Base-by-base conservation (phyloP, 2,797 vertebrate genomes). In the Muscicapa comitata region DNA sequence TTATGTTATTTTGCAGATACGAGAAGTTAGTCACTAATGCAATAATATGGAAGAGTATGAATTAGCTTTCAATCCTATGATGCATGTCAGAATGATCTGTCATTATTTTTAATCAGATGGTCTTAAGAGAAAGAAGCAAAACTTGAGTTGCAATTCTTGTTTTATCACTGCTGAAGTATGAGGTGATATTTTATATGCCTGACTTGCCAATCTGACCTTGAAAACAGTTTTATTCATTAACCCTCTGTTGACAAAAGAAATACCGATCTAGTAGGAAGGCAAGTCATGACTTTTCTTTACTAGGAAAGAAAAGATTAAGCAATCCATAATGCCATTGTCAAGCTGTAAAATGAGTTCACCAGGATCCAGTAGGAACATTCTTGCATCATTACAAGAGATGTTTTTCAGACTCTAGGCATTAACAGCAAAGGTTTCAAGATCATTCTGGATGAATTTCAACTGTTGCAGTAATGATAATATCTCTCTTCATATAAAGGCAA, bases 191-290 rank as follows among this genome's bases (percentile, higher is more conserved):
- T 96, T 80, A 93, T 76, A 86, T 90, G 38, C 29, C 55, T 89
- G 75, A 81, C 35, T 96, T 94, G 62, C 48, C 74, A 93, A 72
- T 86, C 31, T 96, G 87, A 91, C 84, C 73, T 95, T 92, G 88
- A 93, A 95, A 88, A 72, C 15, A 79, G 63, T 71, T 94, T 91
- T 84, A 66, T 93, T 78, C 81, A 80, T 96, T 95, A 97, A 86
- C 90, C 28, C 50, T 73, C 43, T 91, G 40, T 70, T 89, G 85
- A 88, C 61, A 89, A 77, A 82, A 93, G 50, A 79, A 84, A 73
- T 63, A 76, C 25, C 45, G 42, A 53, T 79, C 24, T 70, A 53
- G 19, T 58, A 74, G 26, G 38, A 90, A 59, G 50, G 21, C 40
- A 93, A 91, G 59, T 74, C 81, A 62, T 87, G 40, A 73, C 71